A percentile compares a stretch with the other conserved stretches of the same genome.
Evolutionary conservation across 2,113 vertebrate genomes (phyloP).

Genomic region (Coreoperca whiteheadi): DNA sequence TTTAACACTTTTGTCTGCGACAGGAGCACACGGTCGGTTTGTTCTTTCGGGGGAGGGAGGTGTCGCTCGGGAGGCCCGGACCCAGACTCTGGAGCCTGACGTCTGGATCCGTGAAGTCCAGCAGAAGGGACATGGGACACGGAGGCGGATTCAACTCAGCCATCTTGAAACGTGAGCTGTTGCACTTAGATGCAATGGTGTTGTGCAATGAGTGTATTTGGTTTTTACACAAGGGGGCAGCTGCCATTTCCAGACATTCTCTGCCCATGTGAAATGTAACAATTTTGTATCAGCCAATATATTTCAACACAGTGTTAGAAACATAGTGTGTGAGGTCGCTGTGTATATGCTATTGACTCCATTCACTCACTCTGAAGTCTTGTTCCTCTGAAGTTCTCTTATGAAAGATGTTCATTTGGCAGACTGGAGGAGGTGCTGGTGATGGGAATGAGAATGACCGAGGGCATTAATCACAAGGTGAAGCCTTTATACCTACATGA

Average conservation of each 20-base stretch:
- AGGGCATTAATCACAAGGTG: slow-evolving; percentile 90
- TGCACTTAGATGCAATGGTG: slow-evolving; percentile 23
- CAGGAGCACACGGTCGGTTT: slow-evolving; percentile 93
- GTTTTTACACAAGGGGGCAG: neutral
- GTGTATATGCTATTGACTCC: slow-evolving; percentile 12
- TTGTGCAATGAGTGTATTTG: neutral
- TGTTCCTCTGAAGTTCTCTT: slow-evolving; percentile 10
- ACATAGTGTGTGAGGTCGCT: neutral
- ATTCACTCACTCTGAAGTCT: neutral
- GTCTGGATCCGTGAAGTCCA: slow-evolving; percentile 92
- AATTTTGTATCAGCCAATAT: neutral
- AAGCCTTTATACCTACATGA: neutral
- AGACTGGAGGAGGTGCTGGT: slow-evolving; percentile 93
- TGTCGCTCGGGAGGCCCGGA: slow-evolving; percentile 87
- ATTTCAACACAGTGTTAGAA: slow-evolving; percentile 22
- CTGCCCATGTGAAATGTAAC: slow-evolving; percentile 34
- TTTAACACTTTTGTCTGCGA: slow-evolving; percentile 10
- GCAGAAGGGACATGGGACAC: slow-evolving; percentile 88
- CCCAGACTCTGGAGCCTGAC: slow-evolving; percentile 91
- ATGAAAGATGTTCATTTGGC: slow-evolving; percentile 50
- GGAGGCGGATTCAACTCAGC: slow-evolving; percentile 82
- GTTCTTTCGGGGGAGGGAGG: slow-evolving; percentile 77
- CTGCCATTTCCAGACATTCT: slow-evolving; percentile 12
- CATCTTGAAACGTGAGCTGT: slow-evolving; percentile 87
- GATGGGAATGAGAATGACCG: slow-evolving; percentile 89